Base-by-base conservation (phyloP, 2,888 invertebrate species). In the Metellina segmentata region DNA sequence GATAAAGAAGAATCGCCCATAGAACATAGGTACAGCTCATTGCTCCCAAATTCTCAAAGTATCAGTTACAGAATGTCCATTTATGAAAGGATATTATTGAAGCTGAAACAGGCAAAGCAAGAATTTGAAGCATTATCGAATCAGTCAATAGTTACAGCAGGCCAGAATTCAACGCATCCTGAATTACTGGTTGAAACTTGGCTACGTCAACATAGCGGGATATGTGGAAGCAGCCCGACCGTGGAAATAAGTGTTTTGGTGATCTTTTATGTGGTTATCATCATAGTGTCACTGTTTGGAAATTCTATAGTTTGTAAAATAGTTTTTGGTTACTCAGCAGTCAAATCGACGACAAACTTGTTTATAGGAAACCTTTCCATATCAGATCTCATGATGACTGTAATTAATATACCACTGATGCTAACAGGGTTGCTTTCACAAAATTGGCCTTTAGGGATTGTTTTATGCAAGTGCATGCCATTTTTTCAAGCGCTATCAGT, bases 281-380 rank as follows among this genome's bases (percentile, higher is more conserved):
- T 96, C 91, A 74, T 95, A 11, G 94, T 96, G 5, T 96, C 96
- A 11, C 91, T 95, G 5, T 94, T 94, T 77, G 95, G 95, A n/a
- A 95, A 95, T 93, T 93, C 94, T 34, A 94, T 96, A 13, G 96
- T 96, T 4, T 95, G 96, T 11, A 95, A 95, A 93, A 95, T 96
- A 13, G 96, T 96, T 4, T 94, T 95, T 75, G 94, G 95, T 51
- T 96, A 95, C 93, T 95, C 95, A 93, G 94, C 95, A 81, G 95
- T 96, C 95, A 96, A 96, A 93, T 95, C 96, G 0, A 95, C 96
- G 77, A 96, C 96, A 0, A 96, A 96, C 94, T 95, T 96, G 19
- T 96, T 96, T 94, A 95, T 96, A 91, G 95, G 96, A 51, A 96
- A 96, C 93, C 94, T 96, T 89, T 96, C 96, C 7, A 94, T 96